A percentile compares a stretch with the other conserved stretches of the same genome.
Conservation (phyloP, 2,888 invertebrate genomes). For the Trachelus tabidus region DNA sequence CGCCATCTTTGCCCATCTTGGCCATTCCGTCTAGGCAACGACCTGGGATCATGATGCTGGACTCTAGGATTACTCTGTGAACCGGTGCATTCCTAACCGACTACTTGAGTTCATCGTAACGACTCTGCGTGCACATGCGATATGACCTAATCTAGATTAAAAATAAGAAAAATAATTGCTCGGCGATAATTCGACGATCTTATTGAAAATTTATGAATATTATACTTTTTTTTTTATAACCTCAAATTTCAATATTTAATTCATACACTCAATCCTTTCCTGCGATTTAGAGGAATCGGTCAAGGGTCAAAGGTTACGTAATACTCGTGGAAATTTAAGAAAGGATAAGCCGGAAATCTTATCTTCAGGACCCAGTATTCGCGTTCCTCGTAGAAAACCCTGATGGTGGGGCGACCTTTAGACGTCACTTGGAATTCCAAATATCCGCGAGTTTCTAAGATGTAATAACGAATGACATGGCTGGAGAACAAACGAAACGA, state of each 20-base stretch:
- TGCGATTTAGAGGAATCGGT: neutral
- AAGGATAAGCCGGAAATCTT: neutral
- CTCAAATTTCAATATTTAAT: neutral
- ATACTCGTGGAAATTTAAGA: neutral
- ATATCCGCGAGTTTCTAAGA: constrained; percentile 61
- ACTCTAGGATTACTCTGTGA: neutral
- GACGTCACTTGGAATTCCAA: constrained; percentile 62
- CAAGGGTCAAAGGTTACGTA: neutral
- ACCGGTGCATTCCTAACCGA: neutral
- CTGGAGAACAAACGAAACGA: constrained; percentile 53
- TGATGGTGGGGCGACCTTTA: constrained; percentile 37
- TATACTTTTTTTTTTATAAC: neutral
- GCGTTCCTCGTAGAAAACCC: neutral
- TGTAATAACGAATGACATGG: constrained; percentile 63
- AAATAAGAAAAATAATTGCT: neutral
- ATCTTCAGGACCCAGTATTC: neutral
- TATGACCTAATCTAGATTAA: neutral
- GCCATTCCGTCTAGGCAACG: neutral
- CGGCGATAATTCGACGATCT: neutral
- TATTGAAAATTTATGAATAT: neutral
- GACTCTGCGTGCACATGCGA: neutral
- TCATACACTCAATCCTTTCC: neutral
- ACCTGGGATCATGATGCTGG: neutral
- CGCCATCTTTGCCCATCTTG: too few species aligned
- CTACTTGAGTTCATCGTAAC: neutral